Evolutionary conservation across 1,140 invertebrate species (phyloP).

Genomic region (Melipona quadrifasciata): DNA sequence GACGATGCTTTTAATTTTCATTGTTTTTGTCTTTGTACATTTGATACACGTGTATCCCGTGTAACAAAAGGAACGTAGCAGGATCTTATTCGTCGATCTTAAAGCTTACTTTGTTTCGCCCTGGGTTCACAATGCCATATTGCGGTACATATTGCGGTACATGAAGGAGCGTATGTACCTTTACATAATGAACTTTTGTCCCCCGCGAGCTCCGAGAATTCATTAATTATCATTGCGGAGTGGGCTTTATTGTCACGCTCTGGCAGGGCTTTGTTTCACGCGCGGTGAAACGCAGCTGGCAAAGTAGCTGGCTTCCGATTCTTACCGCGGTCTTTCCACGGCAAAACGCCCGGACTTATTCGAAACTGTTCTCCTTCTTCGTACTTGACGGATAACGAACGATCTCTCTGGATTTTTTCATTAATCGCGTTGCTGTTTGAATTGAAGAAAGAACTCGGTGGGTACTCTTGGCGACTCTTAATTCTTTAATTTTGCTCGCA

Average conservation of each 20-base stretch:
- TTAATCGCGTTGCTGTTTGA: neutral
- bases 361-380: neutral
- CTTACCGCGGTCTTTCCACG: conserved; percentile 26
- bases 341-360: conserved; percentile 23
- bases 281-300: conserved; percentile 18
- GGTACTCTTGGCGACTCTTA: neutral
- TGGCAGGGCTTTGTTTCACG: conserved; percentile 51
- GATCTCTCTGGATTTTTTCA: neutral
- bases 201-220: conserved; percentile 20
- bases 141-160: conserved; percentile 1
- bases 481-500: neutral
- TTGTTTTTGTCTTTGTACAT: neutral
- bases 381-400: no score
- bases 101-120: conserved; percentile 30
- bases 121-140: conserved; percentile 9
- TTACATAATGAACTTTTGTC: conserved; percentile 48
- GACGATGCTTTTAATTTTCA: conserved; percentile 6
- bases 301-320: conserved; percentile 41
- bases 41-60: no score
- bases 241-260: conserved; percentile 54
- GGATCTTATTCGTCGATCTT: conserved; percentile 27
- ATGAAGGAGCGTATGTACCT: neutral
- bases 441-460: neutral
- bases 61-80: neutral
- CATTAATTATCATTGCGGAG: conserved; percentile 59